Base-by-base conservation (phyloP, 2,888 invertebrate genomes). In the Sthenelais limicola region DNA sequence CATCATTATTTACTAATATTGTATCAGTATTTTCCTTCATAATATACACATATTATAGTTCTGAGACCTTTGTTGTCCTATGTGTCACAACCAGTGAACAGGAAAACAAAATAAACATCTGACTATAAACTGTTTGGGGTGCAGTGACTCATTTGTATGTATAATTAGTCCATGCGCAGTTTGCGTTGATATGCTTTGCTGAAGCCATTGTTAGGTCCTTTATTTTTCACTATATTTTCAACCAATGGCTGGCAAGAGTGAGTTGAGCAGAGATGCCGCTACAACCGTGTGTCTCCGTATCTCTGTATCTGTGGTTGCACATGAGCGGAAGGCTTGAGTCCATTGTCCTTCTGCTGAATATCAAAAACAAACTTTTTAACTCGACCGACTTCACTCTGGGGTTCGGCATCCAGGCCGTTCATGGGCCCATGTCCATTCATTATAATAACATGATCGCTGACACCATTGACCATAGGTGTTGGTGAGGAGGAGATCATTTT, bases 151-250 rank as follows among this genome's bases (percentile, higher is more conserved):
- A n/a, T n/a, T n/a, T n/a, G n/a, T n/a, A n/a, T n/a, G n/a, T n/a
- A n/a, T n/a, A n/a, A n/a, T n/a, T n/a, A n/a, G n/a, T n/a, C n/a
- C n/a, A n/a, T n/a, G n/a, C n/a, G n/a, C n/a, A 24, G 15, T 52
- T 56, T 56, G 56, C 56, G 56, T 56, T 56, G 56, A 56, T 56
- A 56, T 56, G 56, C 30, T 28, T 56, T n/a, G 56, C 56, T 56
- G 24, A n/a, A n/a, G n/a, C n/a, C n/a, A n/a, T n/a, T n/a, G n/a
- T n/a, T n/a, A n/a, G n/a, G n/a, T n/a, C n/a, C n/a, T n/a, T n/a
- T n/a, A n/a, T n/a, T n/a, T n/a, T n/a, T n/a, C n/a, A n/a, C n/a
- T n/a, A n/a, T n/a, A n/a, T n/a, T n/a, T n/a, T n/a, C n/a, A n/a
- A n/a, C n/a, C n/a, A n/a, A n/a, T n/a, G 12, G 18, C 43, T 15